Percentiles rank a stretch among this genome's conserved stretches.
phyloP scores from a whole-genome alignment of 1,140 invertebrate species.

The Drosophila funebris region DNA sequence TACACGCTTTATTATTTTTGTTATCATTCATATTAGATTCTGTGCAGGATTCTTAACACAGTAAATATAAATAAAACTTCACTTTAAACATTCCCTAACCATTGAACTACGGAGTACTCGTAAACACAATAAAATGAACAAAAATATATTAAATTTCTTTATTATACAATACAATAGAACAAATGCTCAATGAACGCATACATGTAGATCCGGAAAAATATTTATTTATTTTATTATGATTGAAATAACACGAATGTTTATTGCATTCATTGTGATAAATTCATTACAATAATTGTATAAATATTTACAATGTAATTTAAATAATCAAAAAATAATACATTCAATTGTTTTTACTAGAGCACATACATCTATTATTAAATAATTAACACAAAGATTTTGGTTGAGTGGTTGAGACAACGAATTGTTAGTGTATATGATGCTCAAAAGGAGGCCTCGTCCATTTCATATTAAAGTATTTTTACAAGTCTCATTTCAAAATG shows the following conservation, averaged over 20 bases:
- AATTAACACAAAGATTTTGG: background rate
- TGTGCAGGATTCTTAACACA: background rate
- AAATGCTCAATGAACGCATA: too few species aligned
- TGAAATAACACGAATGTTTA: too few species aligned
- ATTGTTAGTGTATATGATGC: slow-evolving; percentile 45
- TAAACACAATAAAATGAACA: too few species aligned
- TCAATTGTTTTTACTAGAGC: background rate
- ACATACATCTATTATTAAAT: background rate
- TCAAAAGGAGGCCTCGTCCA: background rate
- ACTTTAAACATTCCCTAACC: too few species aligned
- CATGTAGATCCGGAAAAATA: too few species aligned
- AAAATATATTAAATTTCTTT: too few species aligned
- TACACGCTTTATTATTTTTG: slow-evolving; percentile 25
- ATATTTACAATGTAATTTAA: background rate
- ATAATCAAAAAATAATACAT: background rate
- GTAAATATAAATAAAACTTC: background rate
- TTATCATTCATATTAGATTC: slow-evolving; percentile 58
- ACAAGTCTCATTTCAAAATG: background rate
- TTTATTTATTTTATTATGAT: too few species aligned
- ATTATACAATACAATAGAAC: too few species aligned
- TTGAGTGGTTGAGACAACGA: background rate
- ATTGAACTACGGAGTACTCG: too few species aligned
- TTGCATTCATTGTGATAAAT: background rate
- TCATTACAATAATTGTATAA: background rate
- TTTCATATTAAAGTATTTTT: slow-evolving; percentile 37